Percentiles rank a stretch among this genome's conserved stretches.
Conservation (phyloP, 1,140 invertebrate species). For the Bombyx mandarina region DNA sequence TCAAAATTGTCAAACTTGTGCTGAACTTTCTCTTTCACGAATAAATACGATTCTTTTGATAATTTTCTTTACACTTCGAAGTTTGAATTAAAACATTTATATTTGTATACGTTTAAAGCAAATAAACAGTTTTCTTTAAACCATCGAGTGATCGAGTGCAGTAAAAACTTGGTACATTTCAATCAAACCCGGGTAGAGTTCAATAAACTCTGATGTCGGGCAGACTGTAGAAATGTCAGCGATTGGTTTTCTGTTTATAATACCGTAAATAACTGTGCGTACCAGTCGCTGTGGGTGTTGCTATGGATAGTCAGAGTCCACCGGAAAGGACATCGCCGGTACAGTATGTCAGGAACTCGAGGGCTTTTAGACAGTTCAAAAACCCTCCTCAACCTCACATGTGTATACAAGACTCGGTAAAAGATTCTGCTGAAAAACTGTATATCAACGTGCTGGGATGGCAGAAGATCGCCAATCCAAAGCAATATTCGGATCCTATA, state of each 20-base stretch:
- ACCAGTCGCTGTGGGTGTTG: slow-evolving; percentile 21
- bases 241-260: slow-evolving; percentile 42
- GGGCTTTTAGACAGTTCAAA: slow-evolving; percentile 75
- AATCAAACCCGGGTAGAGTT: slow-evolving; percentile 22
- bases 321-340: slow-evolving; percentile 49
- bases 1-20: too few relatives aligned
- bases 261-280: slow-evolving; percentile 19
- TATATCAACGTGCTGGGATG: slow-evolving; percentile 81
- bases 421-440: slow-evolving; percentile 68
- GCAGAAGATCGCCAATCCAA: slow-evolving; percentile 78
- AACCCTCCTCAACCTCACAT: slow-evolving; percentile 82
- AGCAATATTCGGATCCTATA: slow-evolving; percentile 74
- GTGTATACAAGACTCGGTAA: slow-evolving; percentile 79
- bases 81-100: too few relatives aligned
- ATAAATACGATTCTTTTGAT: too few relatives aligned
- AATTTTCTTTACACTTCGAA: too few relatives aligned
- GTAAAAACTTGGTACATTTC: too few relatives aligned
- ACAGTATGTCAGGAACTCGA: slow-evolving; percentile 63
- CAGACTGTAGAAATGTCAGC: slow-evolving; percentile 45
- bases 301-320: slow-evolving; percentile 58
- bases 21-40: too few relatives aligned
- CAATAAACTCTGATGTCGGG: slow-evolving; percentile 49
- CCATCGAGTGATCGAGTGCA: too few relatives aligned
- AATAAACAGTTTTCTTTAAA: too few relatives aligned
- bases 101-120: too few relatives aligned